Evolutionary conservation across 2,113 vertebrate genomes (phyloP).

Genomic region (Telmatochromis brachygnathus): DNA sequence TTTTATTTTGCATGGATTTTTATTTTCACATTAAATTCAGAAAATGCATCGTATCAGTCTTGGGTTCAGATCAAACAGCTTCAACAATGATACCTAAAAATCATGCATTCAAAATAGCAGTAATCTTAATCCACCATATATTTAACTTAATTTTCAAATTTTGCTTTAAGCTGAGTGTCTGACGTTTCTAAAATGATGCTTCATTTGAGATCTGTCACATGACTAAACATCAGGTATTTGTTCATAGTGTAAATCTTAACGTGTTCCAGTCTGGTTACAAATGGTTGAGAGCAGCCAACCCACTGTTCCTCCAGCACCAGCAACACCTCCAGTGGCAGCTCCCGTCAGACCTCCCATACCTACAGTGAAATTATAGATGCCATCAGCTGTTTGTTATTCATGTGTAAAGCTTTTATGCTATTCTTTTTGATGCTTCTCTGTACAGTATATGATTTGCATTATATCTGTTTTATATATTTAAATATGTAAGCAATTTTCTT

Average conservation of each 20-base stretch:
- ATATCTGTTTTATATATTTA: neutral
- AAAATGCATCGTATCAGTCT: neutral
- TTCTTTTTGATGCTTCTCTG: neutral
- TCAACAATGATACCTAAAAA: neutral
- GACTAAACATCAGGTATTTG: neutral
- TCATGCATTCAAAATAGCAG: neutral
- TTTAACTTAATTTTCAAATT: neutral
- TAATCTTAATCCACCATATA: neutral
- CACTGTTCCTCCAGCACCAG: neutral
- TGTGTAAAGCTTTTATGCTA: neutral
- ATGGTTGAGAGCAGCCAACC: neutral
- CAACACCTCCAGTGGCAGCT: neutral
- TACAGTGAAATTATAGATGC: neutral
- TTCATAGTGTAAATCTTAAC: neutral
- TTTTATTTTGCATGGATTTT: neutral
- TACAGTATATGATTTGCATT: neutral
- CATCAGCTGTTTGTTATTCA: neutral
- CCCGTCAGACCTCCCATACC: neutral
- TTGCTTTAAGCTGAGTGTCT: neutral
- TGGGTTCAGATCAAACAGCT: neutral
- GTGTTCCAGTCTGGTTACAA: neutral
- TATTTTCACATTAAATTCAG: neutral
- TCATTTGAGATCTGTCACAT: neutral
- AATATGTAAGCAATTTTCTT: neutral
- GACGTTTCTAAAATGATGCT: accelerated